These are phyloP conservation scores for Paralichthys olivaceus DNA, from an alignment of 2,113 vertebrate species.

Conservation along the genomic window DNA sequence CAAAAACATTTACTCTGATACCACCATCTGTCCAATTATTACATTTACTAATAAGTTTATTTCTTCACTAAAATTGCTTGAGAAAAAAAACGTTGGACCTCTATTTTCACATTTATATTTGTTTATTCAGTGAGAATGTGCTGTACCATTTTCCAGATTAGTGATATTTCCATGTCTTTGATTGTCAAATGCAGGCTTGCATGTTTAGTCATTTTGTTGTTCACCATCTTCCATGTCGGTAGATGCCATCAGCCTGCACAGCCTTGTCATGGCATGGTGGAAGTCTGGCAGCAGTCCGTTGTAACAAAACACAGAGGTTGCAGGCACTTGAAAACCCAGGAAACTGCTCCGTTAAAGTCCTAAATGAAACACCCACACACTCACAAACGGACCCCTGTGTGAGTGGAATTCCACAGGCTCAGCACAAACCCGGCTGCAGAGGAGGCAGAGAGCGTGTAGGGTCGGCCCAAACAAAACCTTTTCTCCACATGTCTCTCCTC, in stretches of 20 bases:
- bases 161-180: no score
- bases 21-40: background rate
- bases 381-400: constrained; percentile 48
- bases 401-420: constrained; percentile 41
- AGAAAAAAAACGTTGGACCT: background rate
- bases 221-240: background rate
- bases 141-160: background rate
- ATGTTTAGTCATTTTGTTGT: background rate
- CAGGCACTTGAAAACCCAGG: constrained; percentile 15
- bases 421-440: constrained; percentile 31
- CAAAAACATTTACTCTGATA: no score
- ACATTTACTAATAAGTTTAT: background rate
- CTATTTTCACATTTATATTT: no score
- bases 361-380: constrained; percentile 36
- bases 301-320: constrained; percentile 17
- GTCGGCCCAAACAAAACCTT: constrained; percentile 17
- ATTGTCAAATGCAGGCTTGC: background rate
- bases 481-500: constrained; percentile 1
- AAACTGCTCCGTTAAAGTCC: constrained; percentile 24
- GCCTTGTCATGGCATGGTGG: background rate
- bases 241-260: constrained; percentile 1
- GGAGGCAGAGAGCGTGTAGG: constrained; percentile 9
- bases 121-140: background rate
- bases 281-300: background rate
- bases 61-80: background rate